Conservation (phyloP, 2,113 vertebrate species). For the Seriola rivoliana region DNA sequence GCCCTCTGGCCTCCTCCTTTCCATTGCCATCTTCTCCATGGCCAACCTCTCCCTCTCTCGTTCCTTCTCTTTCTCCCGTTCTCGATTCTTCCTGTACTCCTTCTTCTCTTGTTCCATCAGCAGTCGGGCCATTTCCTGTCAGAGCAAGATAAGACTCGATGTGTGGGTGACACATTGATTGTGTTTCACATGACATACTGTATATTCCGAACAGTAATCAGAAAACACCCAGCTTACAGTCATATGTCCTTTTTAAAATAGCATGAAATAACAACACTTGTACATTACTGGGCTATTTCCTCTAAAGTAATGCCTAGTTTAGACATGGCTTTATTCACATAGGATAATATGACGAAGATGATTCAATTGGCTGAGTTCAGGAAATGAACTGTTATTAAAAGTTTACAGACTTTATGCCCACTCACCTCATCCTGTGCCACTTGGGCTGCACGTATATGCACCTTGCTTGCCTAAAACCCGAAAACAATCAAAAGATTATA, state of each 20-base stretch:
- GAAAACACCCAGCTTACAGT: neutral
- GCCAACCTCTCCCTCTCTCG: slow-evolving; percentile 66
- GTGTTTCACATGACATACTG: neutral
- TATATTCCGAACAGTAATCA: neutral
- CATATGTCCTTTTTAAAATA: neutral
- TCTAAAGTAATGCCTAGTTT: neutral
- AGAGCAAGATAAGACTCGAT: neutral
- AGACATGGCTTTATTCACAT: neutral
- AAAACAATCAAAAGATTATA: slow-evolving; percentile 32
- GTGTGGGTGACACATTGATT: neutral
- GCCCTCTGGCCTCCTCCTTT: slow-evolving; percentile 87
- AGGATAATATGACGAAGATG: neutral
- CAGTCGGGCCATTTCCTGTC: slow-evolving; percentile 92
- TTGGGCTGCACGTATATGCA: slow-evolving; percentile 79
- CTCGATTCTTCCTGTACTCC: slow-evolving; percentile 88
- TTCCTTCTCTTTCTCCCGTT: slow-evolving; percentile 71
- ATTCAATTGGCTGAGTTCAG: slow-evolving; percentile 6
- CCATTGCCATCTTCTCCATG: slow-evolving; percentile 85
- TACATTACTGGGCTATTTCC: neutral
- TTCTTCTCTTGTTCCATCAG: slow-evolving; percentile 94
- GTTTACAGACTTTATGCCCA: slow-evolving; percentile 28
- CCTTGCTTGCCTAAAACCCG: slow-evolving; percentile 77
- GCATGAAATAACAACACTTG: neutral
- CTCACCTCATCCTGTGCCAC: slow-evolving; percentile 95
- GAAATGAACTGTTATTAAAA: slow-evolving; percentile 37